Conservation (phyloP, 2,797 vertebrate species). For the Hyperoplus immaculatus region DNA sequence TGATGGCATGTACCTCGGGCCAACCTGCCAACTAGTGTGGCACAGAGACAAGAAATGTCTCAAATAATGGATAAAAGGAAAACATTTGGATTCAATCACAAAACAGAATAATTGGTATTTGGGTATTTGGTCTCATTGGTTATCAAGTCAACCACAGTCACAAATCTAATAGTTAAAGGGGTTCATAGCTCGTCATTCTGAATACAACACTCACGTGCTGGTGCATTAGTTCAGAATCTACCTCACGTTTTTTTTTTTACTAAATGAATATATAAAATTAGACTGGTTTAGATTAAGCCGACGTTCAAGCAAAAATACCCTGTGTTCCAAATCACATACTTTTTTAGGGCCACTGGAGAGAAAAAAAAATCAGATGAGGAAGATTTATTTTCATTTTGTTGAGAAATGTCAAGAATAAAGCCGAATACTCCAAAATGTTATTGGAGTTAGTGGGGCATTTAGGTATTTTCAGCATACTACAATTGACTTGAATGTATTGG, state of each 20-base stretch:
- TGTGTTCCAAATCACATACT: too few species aligned
- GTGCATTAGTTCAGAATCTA: not conserved
- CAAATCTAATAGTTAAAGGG: not conserved
- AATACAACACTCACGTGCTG: not conserved
- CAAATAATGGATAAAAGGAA: not conserved
- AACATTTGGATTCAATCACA: constrained; percentile 5
- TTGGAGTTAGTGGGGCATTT: too few species aligned
- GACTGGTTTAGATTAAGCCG: not conserved
- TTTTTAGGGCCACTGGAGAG: too few species aligned
- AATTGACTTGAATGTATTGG: too few species aligned
- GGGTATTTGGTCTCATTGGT: constrained; percentile 1
- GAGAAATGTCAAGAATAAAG: too few species aligned
- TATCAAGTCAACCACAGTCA: not conserved
- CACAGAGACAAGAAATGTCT: constrained; percentile 2
- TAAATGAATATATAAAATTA: not conserved
- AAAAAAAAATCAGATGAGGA: too few species aligned
- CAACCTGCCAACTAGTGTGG: not conserved
- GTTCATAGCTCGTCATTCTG: not conserved
- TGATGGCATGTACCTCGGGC: constrained; percentile 2
- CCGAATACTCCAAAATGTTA: too few species aligned
- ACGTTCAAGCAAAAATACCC: not conserved
- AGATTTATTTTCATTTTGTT: too few species aligned
- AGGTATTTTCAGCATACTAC: too few species aligned
- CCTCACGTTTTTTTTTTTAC: not conserved
- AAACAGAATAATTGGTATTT: not conserved